These are phyloP conservation scores for Zhuqinia jingwanae DNA, from an alignment of 2,888 invertebrate species.

Conservation along the genomic window DNA sequence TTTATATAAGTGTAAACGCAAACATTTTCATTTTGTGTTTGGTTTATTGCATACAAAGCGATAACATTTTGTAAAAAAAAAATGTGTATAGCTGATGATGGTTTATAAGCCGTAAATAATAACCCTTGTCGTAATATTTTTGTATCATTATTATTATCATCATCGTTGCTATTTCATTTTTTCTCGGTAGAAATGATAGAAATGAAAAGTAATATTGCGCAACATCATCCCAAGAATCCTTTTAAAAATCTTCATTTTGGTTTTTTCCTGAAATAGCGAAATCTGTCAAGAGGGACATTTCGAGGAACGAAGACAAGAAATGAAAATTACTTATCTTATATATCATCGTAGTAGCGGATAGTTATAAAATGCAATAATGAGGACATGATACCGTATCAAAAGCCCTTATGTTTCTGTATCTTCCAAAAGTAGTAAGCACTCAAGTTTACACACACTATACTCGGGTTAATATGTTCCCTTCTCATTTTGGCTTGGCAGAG, in stretches of 20 bases:
- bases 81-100: not conserved
- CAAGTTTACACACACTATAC: too few species aligned
- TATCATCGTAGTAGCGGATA: too few species aligned
- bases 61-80: not conserved
- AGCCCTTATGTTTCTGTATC: too few species aligned
- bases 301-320: conserved; percentile 14
- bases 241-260: not conserved
- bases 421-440: too few species aligned
- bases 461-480: too few species aligned
- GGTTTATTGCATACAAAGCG: not conserved
- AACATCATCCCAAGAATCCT: too few species aligned
- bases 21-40: not conserved
- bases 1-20: not conserved
- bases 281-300: conserved; percentile 18
- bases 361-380: too few species aligned
- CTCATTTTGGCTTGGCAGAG: conserved; percentile 41
- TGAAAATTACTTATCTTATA: too few species aligned
- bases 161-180: too few species aligned
- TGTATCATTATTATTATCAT: too few species aligned
- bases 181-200: too few species aligned
- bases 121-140: not conserved
- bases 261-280: conserved; percentile 3
- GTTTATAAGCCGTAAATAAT: not conserved
- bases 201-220: too few species aligned
- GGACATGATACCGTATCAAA: not conserved